These are phyloP conservation scores for Gnatocerus cornutus DNA, from an alignment of 2,888 invertebrate genomes.

Conservation along the genomic window DNA sequence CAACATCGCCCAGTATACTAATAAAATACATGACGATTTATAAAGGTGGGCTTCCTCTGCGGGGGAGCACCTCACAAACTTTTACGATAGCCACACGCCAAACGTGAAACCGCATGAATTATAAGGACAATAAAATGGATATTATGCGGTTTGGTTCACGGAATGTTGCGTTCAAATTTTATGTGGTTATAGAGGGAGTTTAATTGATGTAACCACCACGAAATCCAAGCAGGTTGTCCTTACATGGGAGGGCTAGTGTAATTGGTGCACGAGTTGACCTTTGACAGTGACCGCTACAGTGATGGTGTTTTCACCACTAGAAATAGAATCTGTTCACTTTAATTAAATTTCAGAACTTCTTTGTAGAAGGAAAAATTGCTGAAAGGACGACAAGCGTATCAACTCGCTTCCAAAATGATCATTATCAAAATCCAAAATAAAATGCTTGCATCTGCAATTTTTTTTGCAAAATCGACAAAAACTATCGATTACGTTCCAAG, in stretches of 20 bases:
- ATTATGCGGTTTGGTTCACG: conserved; percentile 33
- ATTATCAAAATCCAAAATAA: too few relatives aligned
- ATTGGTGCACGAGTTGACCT: conserved; percentile 42
- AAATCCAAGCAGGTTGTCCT: conserved; percentile 31
- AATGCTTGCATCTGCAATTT: too few relatives aligned
- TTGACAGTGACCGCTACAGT: conserved; percentile 19
- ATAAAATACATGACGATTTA: conserved; percentile 44
- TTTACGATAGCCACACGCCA: conserved; percentile 51
- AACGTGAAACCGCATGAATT: conserved; percentile 42
- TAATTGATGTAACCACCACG: conserved; percentile 48
- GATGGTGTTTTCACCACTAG: background rate
- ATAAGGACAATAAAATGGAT: conserved; percentile 44
- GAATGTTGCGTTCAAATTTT: conserved; percentile 44
- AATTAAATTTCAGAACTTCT: too few relatives aligned
- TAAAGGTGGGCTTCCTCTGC: conserved; percentile 33
- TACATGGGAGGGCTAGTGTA: conserved; percentile 43
- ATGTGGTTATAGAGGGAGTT: conserved; percentile 20
- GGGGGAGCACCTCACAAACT: conserved; percentile 39
- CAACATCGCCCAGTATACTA: conserved; percentile 19
- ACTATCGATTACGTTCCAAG: too few relatives aligned
- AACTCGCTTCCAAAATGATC: too few relatives aligned
- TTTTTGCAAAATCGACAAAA: too few relatives aligned
- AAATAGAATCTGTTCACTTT: too few relatives aligned
- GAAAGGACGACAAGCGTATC: too few relatives aligned
- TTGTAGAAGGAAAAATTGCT: too few relatives aligned